A percentile compares a stretch with the other conserved stretches of the same genome.
phyloP scores from a whole-genome alignment of 2,888 invertebrate species.

The Antitype chi region DNA sequence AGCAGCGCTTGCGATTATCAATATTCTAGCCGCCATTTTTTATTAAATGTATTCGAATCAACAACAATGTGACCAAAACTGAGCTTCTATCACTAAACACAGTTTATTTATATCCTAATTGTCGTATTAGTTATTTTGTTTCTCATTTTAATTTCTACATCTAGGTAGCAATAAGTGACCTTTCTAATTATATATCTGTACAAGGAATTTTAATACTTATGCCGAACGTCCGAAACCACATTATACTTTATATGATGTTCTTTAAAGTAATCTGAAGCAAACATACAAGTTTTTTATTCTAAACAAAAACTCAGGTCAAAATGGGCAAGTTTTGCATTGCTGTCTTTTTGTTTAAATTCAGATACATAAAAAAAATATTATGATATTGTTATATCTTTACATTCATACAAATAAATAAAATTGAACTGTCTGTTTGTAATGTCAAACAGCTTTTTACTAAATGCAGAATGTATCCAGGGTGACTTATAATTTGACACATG shows the following conservation, averaged over 20 bases:
- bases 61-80: background rate
- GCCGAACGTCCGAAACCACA: background rate
- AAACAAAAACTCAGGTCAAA: no score
- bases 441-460: no score
- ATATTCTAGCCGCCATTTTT: constrained; percentile 39
- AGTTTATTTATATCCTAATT: constrained; percentile 19
- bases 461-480: no score
- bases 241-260: background rate
- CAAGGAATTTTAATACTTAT: constrained; percentile 25
- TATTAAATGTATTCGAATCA: background rate
- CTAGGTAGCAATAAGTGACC: background rate
- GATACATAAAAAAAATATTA: background rate
- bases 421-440: no score
- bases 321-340: background rate
- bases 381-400: no score
- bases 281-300: background rate
- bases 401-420: no score
- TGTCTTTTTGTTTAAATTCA: background rate
- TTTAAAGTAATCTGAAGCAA: background rate
- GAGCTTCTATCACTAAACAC: constrained; percentile 4
- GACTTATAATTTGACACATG: no score
- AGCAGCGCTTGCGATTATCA: constrained; percentile 24
- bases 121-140: no score
- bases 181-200: background rate
- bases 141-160: background rate